phyloP scores from a whole-genome alignment of 2,888 invertebrate species.

The Alsophila aescularia region DNA sequence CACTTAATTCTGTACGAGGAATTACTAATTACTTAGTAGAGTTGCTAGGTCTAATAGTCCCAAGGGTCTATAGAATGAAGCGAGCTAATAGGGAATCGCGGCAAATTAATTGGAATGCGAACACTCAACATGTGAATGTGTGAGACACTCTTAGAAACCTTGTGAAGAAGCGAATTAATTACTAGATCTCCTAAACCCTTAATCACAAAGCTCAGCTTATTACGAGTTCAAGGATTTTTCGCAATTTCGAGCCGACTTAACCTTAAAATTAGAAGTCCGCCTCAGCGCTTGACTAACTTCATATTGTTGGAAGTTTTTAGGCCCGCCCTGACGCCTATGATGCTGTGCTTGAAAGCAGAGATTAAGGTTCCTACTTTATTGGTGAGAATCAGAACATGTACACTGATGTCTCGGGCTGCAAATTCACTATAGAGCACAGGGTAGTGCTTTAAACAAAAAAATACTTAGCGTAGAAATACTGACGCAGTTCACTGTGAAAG shows the following conservation, averaged over 20 bases:
- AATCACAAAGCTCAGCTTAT: conserved; percentile 46
- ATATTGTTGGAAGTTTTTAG: conserved; percentile 66
- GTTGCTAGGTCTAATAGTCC: not conserved
- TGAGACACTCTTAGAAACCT: not conserved
- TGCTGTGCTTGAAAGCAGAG: conserved; percentile 13
- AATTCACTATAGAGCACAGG: too few relatives aligned
- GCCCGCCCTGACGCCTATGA: conserved; percentile 48
- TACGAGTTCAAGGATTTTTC: conserved; percentile 43
- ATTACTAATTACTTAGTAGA: not conserved
- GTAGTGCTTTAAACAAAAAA: too few relatives aligned
- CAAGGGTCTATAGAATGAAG: not conserved
- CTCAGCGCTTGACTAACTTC: conserved; percentile 61
- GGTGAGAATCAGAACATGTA: too few relatives aligned
- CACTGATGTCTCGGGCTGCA: too few relatives aligned
- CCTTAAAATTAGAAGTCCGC: conserved; percentile 63
- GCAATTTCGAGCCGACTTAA: conserved; percentile 44
- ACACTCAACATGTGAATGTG: conserved; percentile 1
- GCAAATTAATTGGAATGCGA: conserved; percentile 4
- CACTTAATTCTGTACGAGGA: too few relatives aligned
- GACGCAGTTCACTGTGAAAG: too few relatives aligned
- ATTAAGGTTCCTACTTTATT: conserved; percentile 2
- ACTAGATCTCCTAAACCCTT: conserved; percentile 41
- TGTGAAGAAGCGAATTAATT: conserved; percentile 32
- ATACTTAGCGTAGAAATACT: too few relatives aligned
- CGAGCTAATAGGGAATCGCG: not conserved